phyloP scores from a whole-genome alignment of 2,113 vertebrate genomes.

The Tyrannus savana region DNA sequence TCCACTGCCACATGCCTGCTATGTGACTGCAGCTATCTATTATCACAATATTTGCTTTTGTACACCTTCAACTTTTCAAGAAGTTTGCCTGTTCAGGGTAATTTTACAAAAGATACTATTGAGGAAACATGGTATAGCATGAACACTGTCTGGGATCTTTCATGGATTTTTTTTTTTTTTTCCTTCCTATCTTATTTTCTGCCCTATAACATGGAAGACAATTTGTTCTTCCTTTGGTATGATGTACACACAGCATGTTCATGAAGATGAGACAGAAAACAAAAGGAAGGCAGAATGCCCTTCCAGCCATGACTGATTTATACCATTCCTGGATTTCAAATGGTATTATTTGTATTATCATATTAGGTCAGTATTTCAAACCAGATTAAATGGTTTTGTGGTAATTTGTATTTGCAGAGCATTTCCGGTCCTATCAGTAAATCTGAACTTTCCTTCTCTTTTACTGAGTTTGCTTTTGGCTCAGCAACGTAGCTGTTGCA shows the following conservation, averaged over 20 bases:
- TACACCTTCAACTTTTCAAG: not conserved
- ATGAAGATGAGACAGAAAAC: not conserved
- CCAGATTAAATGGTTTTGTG: not conserved
- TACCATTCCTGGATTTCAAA: not conserved
- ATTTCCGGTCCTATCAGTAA: not conserved
- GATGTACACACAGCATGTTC: rapidly evolving
- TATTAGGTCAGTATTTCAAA: not conserved
- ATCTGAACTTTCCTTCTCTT: not conserved
- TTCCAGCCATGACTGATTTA: not conserved
- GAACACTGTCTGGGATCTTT: not conserved
- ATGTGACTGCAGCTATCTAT: not conserved
- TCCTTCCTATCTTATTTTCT: not conserved
- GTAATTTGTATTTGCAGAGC: not conserved
- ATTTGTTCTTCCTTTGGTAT: not conserved
- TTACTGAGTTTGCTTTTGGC: not conserved
- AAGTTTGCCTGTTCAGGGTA: not conserved
- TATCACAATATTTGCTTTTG: not conserved
- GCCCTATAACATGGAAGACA: not conserved
- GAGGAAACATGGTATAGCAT: not conserved
- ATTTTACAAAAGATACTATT: not conserved
- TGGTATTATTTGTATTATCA: too few relatives aligned
- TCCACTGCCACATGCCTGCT: not conserved
- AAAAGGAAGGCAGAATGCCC: not conserved
- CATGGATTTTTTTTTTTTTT: rapidly evolving
- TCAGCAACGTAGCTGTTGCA: not conserved